A percentile compares a stretch with the other conserved stretches of the same genome.
These are phyloP conservation scores for Dermatemys mawii DNA, from an alignment of 2,113 vertebrate species.

Conservation along the genomic window DNA sequence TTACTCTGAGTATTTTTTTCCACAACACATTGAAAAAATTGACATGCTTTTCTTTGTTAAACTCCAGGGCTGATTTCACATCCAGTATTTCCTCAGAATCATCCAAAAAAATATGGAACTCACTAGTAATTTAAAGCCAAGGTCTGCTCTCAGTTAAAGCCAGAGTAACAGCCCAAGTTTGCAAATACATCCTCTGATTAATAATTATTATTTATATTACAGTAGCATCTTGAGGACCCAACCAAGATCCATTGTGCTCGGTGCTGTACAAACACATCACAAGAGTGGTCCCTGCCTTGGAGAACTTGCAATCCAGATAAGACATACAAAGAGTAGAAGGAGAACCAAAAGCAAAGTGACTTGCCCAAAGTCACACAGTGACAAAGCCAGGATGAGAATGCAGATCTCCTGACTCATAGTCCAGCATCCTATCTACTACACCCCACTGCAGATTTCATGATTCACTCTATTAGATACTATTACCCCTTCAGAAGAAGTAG, in stretches of 20 bases:
- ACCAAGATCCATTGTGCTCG: not conserved
- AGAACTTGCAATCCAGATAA: not conserved
- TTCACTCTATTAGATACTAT: fast-evolving
- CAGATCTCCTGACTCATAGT: fast-evolving
- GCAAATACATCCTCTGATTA: constrained; percentile 4
- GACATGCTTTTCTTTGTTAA: constrained; percentile 48
- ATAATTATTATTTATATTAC: not conserved
- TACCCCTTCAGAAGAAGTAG: fast-evolving
- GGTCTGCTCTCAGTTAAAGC: not conserved
- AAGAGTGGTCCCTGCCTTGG: not conserved
- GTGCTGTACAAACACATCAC: not conserved
- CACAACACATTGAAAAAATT: constrained; percentile 43
- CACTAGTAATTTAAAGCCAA: constrained; percentile 19
- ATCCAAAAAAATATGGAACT: constrained; percentile 46
- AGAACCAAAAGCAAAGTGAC: not conserved
- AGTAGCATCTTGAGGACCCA: not conserved
- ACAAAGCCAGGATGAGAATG: not conserved
- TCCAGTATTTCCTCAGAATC: constrained; percentile 50
- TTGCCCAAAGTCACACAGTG: not conserved
- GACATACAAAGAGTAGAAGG: not conserved
- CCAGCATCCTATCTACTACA: fast-evolving
- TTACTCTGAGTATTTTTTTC: constrained; percentile 39
- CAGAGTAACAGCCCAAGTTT: not conserved
- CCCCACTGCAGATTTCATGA: not conserved
- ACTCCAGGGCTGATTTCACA: constrained; percentile 40